A percentile compares a stretch with the other conserved stretches of the same genome.
Evolutionary conservation across 2,797 vertebrate genomes (phyloP).

Genomic region (Fistularia commersonii): DNA sequence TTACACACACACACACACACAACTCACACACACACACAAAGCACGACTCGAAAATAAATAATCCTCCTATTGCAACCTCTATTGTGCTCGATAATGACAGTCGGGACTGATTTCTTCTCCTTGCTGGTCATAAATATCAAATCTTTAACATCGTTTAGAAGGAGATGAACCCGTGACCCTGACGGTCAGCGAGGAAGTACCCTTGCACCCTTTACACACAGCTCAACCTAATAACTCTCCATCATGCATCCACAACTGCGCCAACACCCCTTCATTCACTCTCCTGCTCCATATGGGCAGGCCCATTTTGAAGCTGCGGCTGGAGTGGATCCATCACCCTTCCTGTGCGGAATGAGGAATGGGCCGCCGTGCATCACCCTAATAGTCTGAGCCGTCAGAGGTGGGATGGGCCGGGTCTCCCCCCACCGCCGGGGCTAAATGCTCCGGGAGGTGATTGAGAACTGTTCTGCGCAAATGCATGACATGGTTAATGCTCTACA

Average conservation of each 20-base stretch:
- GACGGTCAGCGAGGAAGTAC: conserved; percentile 12
- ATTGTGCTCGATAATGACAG: conserved; percentile 7
- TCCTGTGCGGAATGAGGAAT: conserved; percentile 62
- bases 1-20: no score
- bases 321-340: conserved; percentile 57
- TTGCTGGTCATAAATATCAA: conserved; percentile 32
- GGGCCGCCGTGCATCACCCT: conserved; percentile 60
- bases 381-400: conserved; percentile 58
- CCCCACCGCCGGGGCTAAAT: conserved; percentile 50
- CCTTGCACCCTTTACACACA: conserved; percentile 15
- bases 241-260: conserved; percentile 27
- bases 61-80: conserved; percentile 5
- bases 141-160: conserved; percentile 21
- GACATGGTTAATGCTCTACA: conserved; percentile 61
- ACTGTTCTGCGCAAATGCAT: conserved; percentile 52
- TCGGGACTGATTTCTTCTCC: neutral
- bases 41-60: conserved; percentile 21
- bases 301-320: conserved; percentile 39
- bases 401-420: conserved; percentile 44
- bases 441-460: conserved; percentile 61
- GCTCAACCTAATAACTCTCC: conserved; percentile 46
- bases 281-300: conserved; percentile 22
- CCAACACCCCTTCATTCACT: conserved; percentile 9
- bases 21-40: neutral
- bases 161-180: conserved; percentile 34